These are phyloP conservation scores for Cynopterus brachyotis DNA, from an alignment of 2,113 vertebrate species.

Conservation along the genomic window DNA sequence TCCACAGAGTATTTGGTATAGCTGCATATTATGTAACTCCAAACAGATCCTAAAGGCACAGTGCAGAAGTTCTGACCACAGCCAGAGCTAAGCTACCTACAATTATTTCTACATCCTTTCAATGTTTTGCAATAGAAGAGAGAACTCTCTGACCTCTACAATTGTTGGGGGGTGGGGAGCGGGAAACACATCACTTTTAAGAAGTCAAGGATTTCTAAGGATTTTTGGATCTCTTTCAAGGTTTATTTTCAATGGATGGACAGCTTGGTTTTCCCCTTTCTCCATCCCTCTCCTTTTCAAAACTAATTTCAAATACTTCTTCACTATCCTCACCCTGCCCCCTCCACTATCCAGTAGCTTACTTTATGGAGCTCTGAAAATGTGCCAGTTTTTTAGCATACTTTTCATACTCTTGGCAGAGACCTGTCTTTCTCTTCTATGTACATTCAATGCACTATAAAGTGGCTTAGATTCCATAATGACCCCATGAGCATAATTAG, in stretches of 20 bases:
- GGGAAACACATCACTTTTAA: conserved; percentile 34
- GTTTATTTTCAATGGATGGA: conserved; percentile 50
- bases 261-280: not conserved
- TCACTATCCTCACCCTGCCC: not conserved
- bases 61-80: not conserved
- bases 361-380: not conserved
- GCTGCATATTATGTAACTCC: not conserved
- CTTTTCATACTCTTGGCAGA: not conserved
- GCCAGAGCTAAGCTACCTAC: conserved; percentile 6
- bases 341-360: not conserved
- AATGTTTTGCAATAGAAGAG: conserved; percentile 48
- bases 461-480: not conserved
- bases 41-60: not conserved
- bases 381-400: not conserved
- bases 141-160: conserved; percentile 42
- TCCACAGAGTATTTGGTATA: not conserved
- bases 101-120: conserved; percentile 45
- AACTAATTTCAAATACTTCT: conserved; percentile 12
- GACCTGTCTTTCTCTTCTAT: not conserved
- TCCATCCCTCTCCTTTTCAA: not conserved
- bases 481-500: not conserved
- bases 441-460: conserved; percentile 9
- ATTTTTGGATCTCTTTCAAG: conserved; percentile 52
- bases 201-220: conserved; percentile 66
- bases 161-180: not conserved